Conservation (phyloP, 2,113 vertebrate genomes). For the Eonycteris spelaea region DNA sequence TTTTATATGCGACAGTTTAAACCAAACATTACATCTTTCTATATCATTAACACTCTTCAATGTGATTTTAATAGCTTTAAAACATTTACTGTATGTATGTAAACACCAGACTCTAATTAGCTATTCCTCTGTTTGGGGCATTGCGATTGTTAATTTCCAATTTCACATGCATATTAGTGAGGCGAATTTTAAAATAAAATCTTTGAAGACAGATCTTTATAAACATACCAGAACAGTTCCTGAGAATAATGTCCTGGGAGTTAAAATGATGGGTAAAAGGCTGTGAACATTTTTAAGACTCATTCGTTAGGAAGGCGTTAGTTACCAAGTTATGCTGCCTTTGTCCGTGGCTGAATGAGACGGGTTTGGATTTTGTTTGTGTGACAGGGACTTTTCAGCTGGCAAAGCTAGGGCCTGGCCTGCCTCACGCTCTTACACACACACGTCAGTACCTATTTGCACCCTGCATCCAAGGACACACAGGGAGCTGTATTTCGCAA, state of each 20-base stretch:
- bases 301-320: not conserved
- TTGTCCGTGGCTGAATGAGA: not conserved
- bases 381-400: not conserved
- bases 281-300: not conserved
- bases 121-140: not conserved
- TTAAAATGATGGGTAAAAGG: not conserved
- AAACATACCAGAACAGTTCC: not conserved
- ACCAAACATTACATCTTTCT: not conserved
- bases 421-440: not conserved
- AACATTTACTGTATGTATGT: no score
- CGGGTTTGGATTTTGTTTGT: not conserved
- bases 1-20: not conserved
- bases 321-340: not conserved
- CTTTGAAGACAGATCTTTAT: not conserved
- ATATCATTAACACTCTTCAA: not conserved
- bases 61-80: not conserved
- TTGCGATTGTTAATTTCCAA: not conserved
- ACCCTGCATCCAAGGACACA: accelerated
- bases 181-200: not conserved
- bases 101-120: not conserved
- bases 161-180: not conserved
- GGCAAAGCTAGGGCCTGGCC: not conserved
- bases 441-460: accelerated
- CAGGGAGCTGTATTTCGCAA: not conserved
- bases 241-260: not conserved